A percentile compares a stretch with the other conserved stretches of the same genome.
Conservation (phyloP, 2,888 invertebrate species). For the Leptothorax acervorum region DNA sequence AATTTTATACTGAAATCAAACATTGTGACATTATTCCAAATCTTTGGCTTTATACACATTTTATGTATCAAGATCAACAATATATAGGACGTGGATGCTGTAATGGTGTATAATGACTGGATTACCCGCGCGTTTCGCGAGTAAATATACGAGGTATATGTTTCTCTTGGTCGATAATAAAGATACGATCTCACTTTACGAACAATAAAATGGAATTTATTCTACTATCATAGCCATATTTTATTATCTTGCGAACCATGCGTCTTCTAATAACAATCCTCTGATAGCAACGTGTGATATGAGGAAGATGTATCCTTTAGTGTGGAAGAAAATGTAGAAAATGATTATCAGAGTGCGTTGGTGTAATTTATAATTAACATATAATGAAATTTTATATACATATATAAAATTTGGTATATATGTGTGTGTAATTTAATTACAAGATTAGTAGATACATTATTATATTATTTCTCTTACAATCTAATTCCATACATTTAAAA, state of each 20-base stretch:
- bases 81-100: fast-evolving
- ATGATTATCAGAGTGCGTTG: neutral
- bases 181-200: neutral
- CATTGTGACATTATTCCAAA: neutral
- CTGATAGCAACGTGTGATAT: neutral
- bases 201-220: slow-evolving; percentile 25
- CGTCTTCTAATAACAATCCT: neutral
- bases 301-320: neutral
- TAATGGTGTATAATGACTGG: neutral
- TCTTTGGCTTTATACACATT: neutral
- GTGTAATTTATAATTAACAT: neutral
- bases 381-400: neutral
- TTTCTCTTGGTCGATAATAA: neutral
- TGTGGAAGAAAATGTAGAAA: neutral
- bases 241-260: neutral
- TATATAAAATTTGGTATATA: too few species aligned
- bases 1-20: neutral
- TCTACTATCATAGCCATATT: neutral
- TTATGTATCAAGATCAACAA: neutral
- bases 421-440: neutral
- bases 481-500: neutral
- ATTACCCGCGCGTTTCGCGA: neutral
- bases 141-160: neutral
- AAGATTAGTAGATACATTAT: neutral
- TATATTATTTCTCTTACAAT: neutral